Evolutionary conservation across 2,888 invertebrate genomes (phyloP), one percentile per base, ranked within the genome.

Genomic region (Lithophane ornitopus): DNA sequence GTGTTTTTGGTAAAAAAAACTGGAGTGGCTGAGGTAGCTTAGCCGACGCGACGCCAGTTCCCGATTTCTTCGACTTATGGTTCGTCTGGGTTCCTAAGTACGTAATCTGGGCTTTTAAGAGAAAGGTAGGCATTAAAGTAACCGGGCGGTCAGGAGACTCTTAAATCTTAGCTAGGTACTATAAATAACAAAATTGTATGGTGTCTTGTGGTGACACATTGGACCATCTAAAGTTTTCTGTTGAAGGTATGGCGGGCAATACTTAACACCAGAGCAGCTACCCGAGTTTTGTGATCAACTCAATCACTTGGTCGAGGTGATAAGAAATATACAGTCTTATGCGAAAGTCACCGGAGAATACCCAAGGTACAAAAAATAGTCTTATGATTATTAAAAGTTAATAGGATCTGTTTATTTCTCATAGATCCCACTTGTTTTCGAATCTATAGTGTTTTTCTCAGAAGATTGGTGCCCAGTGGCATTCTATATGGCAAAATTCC

Each of bases 251-350:
- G 93, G 95, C 12, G 96, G 96, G 0, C 96, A 96, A 79, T 96
- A 95, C 63, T 86, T 96, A 39, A 95, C 96, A 2, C 94, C 95
- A 14, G 96, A 96, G 66, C 96, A 96, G 85, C 89, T 96, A 62
- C 96, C 96, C 0, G 94, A 93, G 83, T 96, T 96, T 89, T 96
- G 96, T 89, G 92, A 94, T 52, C 96, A 96, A 85, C 93, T 96
- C 2, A 95, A 94, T 67, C 93, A 95, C 59, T 89, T 96, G 52
- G 95, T 96, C 14, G 94, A 95, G 76, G 95, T 96, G 41, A 94
- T 96, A 76, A 91, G 96, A 63, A 96, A 96, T 80, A 95, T 96
- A 78, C 96, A 96, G 89, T 94, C 96, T 0, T 96, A 96, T 80
- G 94, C 95, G 2, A 93, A 91, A 72, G 93, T 96, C 79, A 95